Conservation (phyloP, 2,888 invertebrate species). For the Lacanobia oleracea region DNA sequence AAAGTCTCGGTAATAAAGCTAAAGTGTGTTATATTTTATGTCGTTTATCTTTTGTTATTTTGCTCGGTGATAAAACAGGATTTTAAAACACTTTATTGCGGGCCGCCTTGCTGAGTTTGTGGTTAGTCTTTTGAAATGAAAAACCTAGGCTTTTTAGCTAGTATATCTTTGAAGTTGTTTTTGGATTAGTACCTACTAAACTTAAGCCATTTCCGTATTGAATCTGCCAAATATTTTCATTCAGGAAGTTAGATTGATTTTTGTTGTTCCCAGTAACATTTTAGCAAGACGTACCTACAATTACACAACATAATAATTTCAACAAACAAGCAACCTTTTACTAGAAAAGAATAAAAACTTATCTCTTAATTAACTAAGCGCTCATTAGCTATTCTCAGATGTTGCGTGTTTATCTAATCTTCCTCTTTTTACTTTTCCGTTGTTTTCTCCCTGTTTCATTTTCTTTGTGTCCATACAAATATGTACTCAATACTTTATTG, state of each 20-base stretch:
- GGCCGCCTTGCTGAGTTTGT: conserved; percentile 2
- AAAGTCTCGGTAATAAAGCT: conserved; percentile 41
- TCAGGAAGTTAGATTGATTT: neutral
- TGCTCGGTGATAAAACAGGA: conserved; percentile 39
- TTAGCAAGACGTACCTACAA: too few species aligned
- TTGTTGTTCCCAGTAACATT: neutral
- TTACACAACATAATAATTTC: neutral
- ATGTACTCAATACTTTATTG: too few species aligned
- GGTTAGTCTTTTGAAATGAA: conserved; percentile 17
- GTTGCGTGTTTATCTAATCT: conserved; percentile 24
- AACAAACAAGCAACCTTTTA: conserved; percentile 10
- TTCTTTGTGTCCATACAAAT: neutral
- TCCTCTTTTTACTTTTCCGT: conserved; percentile 10
- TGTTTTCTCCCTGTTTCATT: conserved; percentile 31
- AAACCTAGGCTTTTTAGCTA: neutral
- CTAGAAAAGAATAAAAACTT: neutral
- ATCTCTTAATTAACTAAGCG: conserved; percentile 11
- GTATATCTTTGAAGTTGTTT: neutral
- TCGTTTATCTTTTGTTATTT: conserved; percentile 49
- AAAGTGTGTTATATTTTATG: conserved; percentile 31
- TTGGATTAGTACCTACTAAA: neutral
- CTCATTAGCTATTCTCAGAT: conserved; percentile 34
- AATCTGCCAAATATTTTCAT: neutral
- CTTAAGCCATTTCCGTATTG: too few species aligned
- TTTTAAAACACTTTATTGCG: conserved; percentile 31